Base-by-base conservation (phyloP, 92 coral and sea anemone genomes). In the Palythoa heliodiscus region DNA sequence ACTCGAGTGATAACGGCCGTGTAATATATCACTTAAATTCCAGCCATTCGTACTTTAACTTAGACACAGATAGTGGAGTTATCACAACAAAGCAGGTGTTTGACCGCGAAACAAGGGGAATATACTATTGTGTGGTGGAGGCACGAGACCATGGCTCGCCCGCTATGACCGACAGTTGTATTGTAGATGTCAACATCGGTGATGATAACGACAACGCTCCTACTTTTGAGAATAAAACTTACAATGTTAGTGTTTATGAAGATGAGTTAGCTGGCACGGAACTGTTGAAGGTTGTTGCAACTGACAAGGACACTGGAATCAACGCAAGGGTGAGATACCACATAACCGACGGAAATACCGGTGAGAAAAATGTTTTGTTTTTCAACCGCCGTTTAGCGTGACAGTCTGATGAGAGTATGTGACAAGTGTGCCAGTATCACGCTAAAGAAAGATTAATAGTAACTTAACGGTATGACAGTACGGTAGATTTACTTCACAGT, bases 141-240 rank as follows among this genome's bases (percentile, higher is more conserved):
- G 98, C 99, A 11, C 89, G 87, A 29, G 99, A 97, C 77, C 90
- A 90, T 19, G 98, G 95, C 0, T 37, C 71, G 2, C 90, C 91
- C 25, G 70, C 84, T 3, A 87, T 89, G 77, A 70, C 43, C 20
- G 90, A 91, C 52, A 70, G 85, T 1, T 83, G 88, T 11, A 69
- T 86, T 7, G 98, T 97, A 2, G 88, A 84, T 37, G 86, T 97
- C 43, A 90, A 75, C 24, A 92, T 97, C 82, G 89, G 71, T 19
- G 99, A 97, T 55, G 88, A 89, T 50, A 97, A 97, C 78, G 99
- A 97, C 79, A 87, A 88, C 67, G 81, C 93, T 11, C 99, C 99
- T 11, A 75, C 79, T 14, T 97, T 97, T 82, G 82, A 89, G 75
- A 87, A 70, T n/a, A 23, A 71, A 12, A 77, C 25, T 35, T 97